Evolutionary conservation across 1,140 invertebrate species (phyloP).

Genomic region (Nylanderia fulva): DNA sequence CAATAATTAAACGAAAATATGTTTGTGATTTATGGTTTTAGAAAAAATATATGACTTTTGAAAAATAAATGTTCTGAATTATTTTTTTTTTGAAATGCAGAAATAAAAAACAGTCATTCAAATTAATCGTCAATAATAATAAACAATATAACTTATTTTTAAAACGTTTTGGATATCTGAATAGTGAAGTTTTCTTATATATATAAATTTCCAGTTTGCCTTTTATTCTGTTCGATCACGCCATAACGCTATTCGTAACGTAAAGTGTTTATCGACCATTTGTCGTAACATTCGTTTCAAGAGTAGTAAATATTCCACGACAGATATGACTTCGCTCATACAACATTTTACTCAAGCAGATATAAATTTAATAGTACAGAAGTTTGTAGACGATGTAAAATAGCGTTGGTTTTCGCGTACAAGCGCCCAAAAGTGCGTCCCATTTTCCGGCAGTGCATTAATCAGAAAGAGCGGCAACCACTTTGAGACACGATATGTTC

Average conservation of each 20-base stretch:
- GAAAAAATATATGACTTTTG: too few relatives aligned
- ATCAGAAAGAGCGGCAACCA: conserved; percentile 70
- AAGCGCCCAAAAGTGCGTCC: conserved; percentile 6
- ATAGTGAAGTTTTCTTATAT: not conserved
- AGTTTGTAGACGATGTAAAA: conserved; percentile 36
- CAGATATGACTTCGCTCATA: not conserved
- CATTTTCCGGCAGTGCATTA: conserved; percentile 59
- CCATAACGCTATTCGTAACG: not conserved
- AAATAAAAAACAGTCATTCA: not conserved
- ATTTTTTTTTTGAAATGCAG: not conserved
- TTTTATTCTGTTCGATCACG: not conserved
- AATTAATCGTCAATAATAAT: not conserved
- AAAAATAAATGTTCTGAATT: not conserved
- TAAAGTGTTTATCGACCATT: conserved; percentile 17
- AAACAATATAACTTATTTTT: not conserved
- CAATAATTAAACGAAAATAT: not conserved
- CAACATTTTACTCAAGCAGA: conserved; percentile 21
- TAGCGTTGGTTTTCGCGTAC: not conserved
- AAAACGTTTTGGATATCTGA: not conserved
- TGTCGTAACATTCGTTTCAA: conserved; percentile 8
- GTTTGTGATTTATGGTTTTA: not conserved
- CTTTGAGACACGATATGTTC: conserved; percentile 53
- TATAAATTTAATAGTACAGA: conserved; percentile 3
- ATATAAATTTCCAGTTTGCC: not conserved
- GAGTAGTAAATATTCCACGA: conserved; percentile 2